Conservation (phyloP, 2,797 vertebrate species). For the Yasuhikotakia modesta region DNA sequence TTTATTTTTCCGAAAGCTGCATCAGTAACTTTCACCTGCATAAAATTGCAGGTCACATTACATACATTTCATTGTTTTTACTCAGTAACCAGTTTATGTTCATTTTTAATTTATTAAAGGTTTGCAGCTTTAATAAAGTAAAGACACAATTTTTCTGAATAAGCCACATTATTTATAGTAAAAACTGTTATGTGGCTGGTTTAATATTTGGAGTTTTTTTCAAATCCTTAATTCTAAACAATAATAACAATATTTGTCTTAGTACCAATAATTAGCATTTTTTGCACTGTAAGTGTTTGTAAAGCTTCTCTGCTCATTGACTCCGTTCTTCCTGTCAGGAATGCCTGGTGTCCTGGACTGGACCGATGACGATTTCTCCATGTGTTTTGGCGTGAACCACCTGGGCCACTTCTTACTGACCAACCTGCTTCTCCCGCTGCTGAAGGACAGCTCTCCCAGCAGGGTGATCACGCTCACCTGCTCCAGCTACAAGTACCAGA, state of each 20-base stretch:
- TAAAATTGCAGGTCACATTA: no score
- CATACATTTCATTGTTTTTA: no score
- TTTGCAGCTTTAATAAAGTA: neutral
- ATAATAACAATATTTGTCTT: neutral
- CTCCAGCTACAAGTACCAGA: constrained; percentile 82
- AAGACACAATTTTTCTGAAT: neutral
- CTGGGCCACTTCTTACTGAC: constrained; percentile 83
- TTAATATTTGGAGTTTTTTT: no score
- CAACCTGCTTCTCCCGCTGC: constrained; percentile 76
- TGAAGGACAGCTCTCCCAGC: constrained; percentile 78
- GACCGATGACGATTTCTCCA: constrained; percentile 82
- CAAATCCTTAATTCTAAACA: no score
- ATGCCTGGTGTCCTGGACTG: constrained; percentile 81
- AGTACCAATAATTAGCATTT: no score
- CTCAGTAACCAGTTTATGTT: no score
- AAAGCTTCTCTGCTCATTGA: neutral
- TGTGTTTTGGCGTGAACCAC: constrained; percentile 84
- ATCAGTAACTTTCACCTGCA: no score
- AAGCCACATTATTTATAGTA: neutral
- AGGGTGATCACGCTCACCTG: constrained; percentile 80
- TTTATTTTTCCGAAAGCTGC: no score
- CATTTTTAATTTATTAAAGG: neutral
- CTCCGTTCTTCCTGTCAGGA: constrained; percentile 59
- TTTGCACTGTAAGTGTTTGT: no score
- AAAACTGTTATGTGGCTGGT: neutral